These are phyloP conservation scores for Marasmarcha lunaedactyla DNA, from an alignment of 2,888 invertebrate species.

Conservation along the genomic window DNA sequence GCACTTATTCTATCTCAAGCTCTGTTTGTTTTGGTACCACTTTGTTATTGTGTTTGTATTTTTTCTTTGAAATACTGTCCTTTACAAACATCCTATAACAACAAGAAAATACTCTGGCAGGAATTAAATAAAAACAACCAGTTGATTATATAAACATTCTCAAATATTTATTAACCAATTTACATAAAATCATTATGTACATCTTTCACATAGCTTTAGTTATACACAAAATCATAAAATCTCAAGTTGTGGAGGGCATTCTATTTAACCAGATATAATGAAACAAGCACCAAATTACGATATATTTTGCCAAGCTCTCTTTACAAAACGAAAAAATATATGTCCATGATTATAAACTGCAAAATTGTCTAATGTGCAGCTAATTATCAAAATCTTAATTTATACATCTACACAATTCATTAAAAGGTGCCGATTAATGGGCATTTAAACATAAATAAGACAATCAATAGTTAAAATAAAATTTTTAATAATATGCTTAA, in stretches of 20 bases:
- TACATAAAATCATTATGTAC: constrained; percentile 70
- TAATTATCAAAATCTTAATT: constrained; percentile 22
- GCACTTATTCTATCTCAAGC: too few species aligned
- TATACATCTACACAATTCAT: constrained; percentile 26
- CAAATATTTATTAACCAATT: constrained; percentile 72
- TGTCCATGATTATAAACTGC: constrained; percentile 17
- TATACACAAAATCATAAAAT: constrained; percentile 61
- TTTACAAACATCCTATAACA: too few species aligned
- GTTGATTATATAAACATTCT: constrained; percentile 69
- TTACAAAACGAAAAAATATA: constrained; percentile 32
- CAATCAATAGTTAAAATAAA: constrained; percentile 25
- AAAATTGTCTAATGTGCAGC: constrained; percentile 16
- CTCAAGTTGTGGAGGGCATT: constrained; percentile 65
- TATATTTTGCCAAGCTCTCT: constrained; percentile 60
- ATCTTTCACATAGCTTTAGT: constrained; percentile 64
- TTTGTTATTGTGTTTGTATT: too few species aligned
- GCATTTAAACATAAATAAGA: constrained; percentile 48
- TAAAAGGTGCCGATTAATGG: constrained; percentile 42
- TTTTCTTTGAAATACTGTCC: too few species aligned
- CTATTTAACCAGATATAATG: constrained; percentile 53
- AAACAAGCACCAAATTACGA: constrained; percentile 65
- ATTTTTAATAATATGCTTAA: constrained; percentile 34
- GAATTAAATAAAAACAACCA: constrained; percentile 28
- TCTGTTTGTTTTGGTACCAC: too few species aligned
- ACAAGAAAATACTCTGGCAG: too few species aligned